phyloP scores from a whole-genome alignment of 2,797 vertebrate genomes.

The Staurois parvus region DNA sequence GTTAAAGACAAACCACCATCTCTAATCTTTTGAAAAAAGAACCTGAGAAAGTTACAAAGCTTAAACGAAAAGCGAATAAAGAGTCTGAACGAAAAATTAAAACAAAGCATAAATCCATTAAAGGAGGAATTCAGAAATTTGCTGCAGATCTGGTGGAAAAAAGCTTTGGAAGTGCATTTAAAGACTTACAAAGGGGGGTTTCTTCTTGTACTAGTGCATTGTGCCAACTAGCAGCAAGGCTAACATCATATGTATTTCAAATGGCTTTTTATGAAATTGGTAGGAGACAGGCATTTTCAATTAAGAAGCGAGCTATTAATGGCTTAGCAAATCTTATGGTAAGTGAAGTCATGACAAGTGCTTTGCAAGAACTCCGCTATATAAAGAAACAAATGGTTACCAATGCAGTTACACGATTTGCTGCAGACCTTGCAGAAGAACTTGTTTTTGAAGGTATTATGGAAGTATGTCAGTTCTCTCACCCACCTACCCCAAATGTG shows the following conservation, averaged over 20 bases:
- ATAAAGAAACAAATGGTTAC: slow-evolving; percentile 96
- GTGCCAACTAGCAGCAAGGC: slow-evolving; percentile 90
- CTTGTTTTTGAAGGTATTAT: slow-evolving; percentile 98
- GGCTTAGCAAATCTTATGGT: slow-evolving; percentile 91
- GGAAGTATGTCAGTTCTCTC: slow-evolving; percentile 98
- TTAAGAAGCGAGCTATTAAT: slow-evolving; percentile 90
- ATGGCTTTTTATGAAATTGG: slow-evolving; percentile 98
- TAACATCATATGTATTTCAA: slow-evolving; percentile 95
- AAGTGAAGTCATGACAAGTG: slow-evolving; percentile 89
- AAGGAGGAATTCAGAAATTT: slow-evolving; percentile 93
- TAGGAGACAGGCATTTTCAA: slow-evolving; percentile 85
- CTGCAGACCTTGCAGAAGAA: slow-evolving; percentile 93
- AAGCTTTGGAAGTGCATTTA: slow-evolving; percentile 92
- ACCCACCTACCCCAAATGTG: slow-evolving; percentile 85
- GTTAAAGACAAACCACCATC: slow-evolving; percentile 73
- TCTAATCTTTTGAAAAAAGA: slow-evolving; percentile 47
- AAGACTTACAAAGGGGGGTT: slow-evolving; percentile 94
- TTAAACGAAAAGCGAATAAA: slow-evolving; percentile 60
- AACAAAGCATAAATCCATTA: slow-evolving; percentile 85
- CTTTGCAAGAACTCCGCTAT: slow-evolving; percentile 88
- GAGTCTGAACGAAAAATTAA: slow-evolving; percentile 71
- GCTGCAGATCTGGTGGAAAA: slow-evolving; percentile 93
- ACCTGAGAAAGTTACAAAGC: slow-evolving; percentile 64
- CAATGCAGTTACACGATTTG: slow-evolving; percentile 87
- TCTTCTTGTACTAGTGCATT: slow-evolving; percentile 92